Conservation (phyloP, 2,797 vertebrate genomes). For the Heterohyrax brucei region DNA sequence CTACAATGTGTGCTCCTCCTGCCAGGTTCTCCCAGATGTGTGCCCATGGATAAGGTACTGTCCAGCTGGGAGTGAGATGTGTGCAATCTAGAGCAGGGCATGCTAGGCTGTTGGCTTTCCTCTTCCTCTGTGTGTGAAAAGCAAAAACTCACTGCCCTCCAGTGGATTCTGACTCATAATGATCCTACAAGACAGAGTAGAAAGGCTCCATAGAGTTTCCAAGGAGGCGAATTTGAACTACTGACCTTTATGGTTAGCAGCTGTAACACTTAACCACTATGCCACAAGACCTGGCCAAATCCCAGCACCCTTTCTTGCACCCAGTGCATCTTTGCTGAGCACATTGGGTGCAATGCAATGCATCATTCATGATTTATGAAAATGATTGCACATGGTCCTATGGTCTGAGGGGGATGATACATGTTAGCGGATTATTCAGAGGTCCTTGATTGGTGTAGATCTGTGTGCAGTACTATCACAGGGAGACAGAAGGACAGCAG, state of each 20-base stretch:
- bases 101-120: no score
- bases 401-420: neutral
- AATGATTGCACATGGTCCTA: neutral
- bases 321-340: neutral
- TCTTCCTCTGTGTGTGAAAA: neutral
- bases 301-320: neutral
- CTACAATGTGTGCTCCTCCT: rapidly evolving
- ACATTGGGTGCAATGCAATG: neutral
- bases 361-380: rapidly evolving
- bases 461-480: no score
- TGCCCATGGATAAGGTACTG: neutral
- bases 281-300: neutral
- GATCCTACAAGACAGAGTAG: no score
- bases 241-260: no score
- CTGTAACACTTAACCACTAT: no score
- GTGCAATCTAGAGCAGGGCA: no score
- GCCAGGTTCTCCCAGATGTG: neutral
- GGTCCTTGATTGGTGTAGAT: neutral
- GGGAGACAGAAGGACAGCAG: neutral
- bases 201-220: no score
- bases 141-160: no score
- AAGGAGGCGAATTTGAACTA: no score
- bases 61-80: neutral
- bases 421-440: neutral
- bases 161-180: no score